phyloP scores from a whole-genome alignment of 2,797 vertebrate genomes.

The Furcifer pardalis region DNA sequence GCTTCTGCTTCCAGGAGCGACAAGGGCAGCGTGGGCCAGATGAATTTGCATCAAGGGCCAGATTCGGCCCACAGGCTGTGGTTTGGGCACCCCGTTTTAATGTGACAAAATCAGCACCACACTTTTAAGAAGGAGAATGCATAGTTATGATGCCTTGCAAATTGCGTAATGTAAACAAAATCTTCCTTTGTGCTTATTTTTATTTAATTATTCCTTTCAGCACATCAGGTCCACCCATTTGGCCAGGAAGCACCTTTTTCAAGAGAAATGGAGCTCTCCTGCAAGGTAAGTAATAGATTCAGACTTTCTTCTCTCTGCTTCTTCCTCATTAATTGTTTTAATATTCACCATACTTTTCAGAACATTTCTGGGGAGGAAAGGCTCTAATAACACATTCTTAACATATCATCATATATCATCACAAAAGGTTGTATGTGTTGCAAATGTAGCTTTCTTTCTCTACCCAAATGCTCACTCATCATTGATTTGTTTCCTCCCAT shows the following conservation, averaged over 20 bases:
- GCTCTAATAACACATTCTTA: slow-evolving; percentile 38
- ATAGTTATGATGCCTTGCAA: neutral
- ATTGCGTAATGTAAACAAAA: neutral
- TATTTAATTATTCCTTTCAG: slow-evolving; percentile 71
- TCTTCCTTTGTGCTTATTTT: slow-evolving; percentile 53
- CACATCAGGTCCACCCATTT: slow-evolving; percentile 90
- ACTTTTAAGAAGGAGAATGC: slow-evolving; percentile 23
- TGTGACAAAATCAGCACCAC: slow-evolving; percentile 1
- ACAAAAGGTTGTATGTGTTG: slow-evolving; percentile 47
- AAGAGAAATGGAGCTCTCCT: slow-evolving; percentile 94
- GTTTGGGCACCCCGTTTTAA: too few species aligned
- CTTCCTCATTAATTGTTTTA: slow-evolving; percentile 14
- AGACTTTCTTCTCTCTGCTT: neutral
- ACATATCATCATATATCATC: slow-evolving; percentile 45
- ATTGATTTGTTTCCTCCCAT: slow-evolving; percentile 42
- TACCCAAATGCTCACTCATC: neutral
- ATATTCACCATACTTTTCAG: slow-evolving; percentile 40
- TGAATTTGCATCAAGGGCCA: too few species aligned
- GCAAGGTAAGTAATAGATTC: slow-evolving; percentile 84
- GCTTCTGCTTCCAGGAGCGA: too few species aligned
- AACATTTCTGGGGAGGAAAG: neutral
- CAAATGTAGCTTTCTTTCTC: slow-evolving; percentile 47
- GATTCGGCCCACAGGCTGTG: too few species aligned
- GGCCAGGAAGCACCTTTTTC: slow-evolving; percentile 95
- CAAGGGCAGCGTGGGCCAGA: too few species aligned